phyloP scores from a whole-genome alignment of 2,888 invertebrate species.

The Dexiosoma caninum region DNA sequence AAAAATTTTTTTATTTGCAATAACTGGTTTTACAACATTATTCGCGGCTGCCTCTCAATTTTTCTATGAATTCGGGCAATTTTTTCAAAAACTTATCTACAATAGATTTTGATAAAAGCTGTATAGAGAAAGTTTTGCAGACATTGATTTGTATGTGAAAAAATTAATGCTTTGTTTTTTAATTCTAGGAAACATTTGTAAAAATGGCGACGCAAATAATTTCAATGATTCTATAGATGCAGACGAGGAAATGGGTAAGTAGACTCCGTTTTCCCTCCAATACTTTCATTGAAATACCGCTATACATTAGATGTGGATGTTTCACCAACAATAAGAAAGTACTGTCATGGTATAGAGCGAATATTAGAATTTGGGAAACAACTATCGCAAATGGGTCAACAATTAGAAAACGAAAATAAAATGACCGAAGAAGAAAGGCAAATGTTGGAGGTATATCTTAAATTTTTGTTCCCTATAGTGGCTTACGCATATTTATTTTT shows the following conservation, averaged over 20 bases:
- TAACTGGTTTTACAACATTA: too few species aligned
- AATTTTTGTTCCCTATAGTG: neutral
- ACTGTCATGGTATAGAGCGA: constrained; percentile 87
- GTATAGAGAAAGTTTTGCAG: too few species aligned
- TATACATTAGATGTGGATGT: constrained; percentile 74
- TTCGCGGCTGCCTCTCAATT: too few species aligned
- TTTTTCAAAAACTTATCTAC: too few species aligned
- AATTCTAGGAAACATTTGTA: constrained; percentile 73
- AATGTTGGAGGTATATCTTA: constrained; percentile 95
- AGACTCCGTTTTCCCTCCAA: neutral
- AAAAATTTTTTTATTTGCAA: too few species aligned
- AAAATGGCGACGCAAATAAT: constrained; percentile 75
- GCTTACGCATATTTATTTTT: neutral
- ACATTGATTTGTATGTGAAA: too few species aligned
- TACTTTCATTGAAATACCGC: neutral
- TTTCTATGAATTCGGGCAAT: too few species aligned
- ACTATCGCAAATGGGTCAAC: constrained; percentile 93
- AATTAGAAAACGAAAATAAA: constrained; percentile 88
- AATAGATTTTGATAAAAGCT: too few species aligned
- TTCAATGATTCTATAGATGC: constrained; percentile 82
- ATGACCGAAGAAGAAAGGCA: constrained; percentile 89
- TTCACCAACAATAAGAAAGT: constrained; percentile 75
- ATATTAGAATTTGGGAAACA: constrained; percentile 97
- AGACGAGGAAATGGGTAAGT: constrained; percentile 85
- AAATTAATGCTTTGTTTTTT: too few species aligned